These are phyloP conservation scores for Drosophila flavopinicola DNA, from an alignment of 2,888 invertebrate genomes.

Conservation along the genomic window DNA sequence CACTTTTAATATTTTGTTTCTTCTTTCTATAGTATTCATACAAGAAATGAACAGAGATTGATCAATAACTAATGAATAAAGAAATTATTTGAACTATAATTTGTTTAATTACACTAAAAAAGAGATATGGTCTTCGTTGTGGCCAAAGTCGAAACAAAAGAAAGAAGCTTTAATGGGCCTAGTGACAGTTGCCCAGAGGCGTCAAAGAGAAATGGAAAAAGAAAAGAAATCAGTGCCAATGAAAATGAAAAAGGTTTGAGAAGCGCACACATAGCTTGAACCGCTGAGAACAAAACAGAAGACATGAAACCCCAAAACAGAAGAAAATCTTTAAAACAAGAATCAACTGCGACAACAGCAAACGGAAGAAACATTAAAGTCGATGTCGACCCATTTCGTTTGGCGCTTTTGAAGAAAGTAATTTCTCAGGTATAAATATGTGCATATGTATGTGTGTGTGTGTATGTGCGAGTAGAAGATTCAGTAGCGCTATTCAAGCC, in stretches of 20 bases:
- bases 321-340: constrained; percentile 28
- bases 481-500: constrained; percentile 49
- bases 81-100: background rate
- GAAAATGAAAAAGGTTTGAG: constrained; percentile 69
- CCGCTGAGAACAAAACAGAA: constrained; percentile 58
- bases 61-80: too few relatives aligned
- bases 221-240: constrained; percentile 73
- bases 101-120: background rate
- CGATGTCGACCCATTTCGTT: constrained; percentile 70
- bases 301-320: constrained; percentile 23
- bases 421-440: constrained; percentile 43
- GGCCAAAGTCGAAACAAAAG: background rate
- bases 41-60: background rate
- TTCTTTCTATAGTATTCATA: too few relatives aligned
- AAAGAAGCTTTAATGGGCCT: constrained; percentile 17
- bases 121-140: background rate
- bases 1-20: too few relatives aligned
- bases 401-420: constrained; percentile 66
- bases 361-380: constrained; percentile 53
- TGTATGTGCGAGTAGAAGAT: constrained; percentile 7
- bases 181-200: constrained; percentile 41
- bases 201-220: constrained; percentile 42
- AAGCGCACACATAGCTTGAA: constrained; percentile 39
- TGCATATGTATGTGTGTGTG: background rate
- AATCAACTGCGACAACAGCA: constrained; percentile 39